These are phyloP conservation scores for Ophiodon elongatus DNA, from an alignment of 2,113 vertebrate species.

Conservation along the genomic window DNA sequence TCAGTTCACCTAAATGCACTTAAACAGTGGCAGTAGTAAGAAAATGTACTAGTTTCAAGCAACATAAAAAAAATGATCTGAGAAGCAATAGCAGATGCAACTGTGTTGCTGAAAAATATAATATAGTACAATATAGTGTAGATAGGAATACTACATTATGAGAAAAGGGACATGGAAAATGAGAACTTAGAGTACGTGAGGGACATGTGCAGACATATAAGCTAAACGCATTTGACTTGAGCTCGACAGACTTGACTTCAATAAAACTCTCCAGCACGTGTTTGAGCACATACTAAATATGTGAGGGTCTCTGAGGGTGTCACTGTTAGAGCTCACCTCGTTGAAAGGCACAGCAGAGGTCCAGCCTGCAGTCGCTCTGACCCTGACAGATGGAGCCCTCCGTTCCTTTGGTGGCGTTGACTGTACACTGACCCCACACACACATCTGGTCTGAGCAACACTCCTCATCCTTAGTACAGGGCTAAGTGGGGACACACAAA, in stretches of 20 bases:
- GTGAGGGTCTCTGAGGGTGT: not conserved
- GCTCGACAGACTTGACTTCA: not conserved
- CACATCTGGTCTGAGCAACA: constrained; percentile 92
- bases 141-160: not conserved
- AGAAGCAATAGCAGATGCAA: not conserved
- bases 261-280: not conserved
- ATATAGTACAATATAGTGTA: not conserved
- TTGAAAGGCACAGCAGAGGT: constrained; percentile 93
- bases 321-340: constrained; percentile 81
- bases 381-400: constrained; percentile 94
- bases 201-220: too few species aligned
- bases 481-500: constrained; percentile 71
- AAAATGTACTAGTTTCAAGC: not conserved
- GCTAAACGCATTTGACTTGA: not conserved
- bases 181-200: not conserved
- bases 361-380: constrained; percentile 89
- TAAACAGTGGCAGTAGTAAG: not conserved
- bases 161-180: not conserved
- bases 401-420: constrained; percentile 80
- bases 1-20: not conserved
- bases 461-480: constrained; percentile 90
- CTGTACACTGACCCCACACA: constrained; percentile 90
- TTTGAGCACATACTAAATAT: not conserved
- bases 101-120: not conserved
- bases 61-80: not conserved